These are phyloP conservation scores for Hesperia comma DNA, from an alignment of 2,888 invertebrate genomes.

Conservation along the genomic window DNA sequence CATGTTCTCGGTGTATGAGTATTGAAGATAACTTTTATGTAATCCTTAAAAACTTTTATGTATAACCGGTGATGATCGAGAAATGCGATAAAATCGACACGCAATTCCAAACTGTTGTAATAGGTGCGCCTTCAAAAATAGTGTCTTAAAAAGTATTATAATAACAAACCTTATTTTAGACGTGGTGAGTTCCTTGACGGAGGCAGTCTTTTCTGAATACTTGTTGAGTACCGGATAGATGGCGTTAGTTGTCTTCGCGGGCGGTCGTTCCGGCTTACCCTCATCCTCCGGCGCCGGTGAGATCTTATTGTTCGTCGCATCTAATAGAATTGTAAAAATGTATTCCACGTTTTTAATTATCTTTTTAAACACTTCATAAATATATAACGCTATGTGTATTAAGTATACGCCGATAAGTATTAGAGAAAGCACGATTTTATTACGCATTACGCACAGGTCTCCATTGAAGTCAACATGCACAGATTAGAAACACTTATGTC, in stretches of 20 bases:
- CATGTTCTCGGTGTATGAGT: too few relatives aligned
- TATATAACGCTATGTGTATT: neutral
- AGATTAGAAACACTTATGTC: neutral
- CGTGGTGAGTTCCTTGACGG: conserved; percentile 75
- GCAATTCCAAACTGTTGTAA: too few relatives aligned
- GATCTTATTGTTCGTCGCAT: conserved; percentile 20
- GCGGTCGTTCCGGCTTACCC: conserved; percentile 77
- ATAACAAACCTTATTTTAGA: conserved; percentile 72
- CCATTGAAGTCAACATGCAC: neutral
- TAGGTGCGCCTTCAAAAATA: too few relatives aligned
- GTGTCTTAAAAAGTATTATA: conserved; percentile 11
- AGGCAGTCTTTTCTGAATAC: conserved; percentile 76
- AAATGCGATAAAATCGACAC: too few relatives aligned
- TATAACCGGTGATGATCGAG: too few relatives aligned
- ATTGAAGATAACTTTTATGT: too few relatives aligned
- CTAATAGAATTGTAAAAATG: neutral
- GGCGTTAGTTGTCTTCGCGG: conserved; percentile 62
- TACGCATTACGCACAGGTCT: neutral
- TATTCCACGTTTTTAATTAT: neutral
- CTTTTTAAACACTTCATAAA: neutral
- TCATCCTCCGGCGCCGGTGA: conserved; percentile 72
- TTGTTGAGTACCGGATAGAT: conserved; percentile 75
- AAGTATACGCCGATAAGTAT: neutral
- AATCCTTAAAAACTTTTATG: too few relatives aligned
- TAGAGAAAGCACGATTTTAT: neutral